These are phyloP conservation scores for Hemiscyllium ocellatum DNA, from an alignment of 2,113 vertebrate species.

Conservation along the genomic window DNA sequence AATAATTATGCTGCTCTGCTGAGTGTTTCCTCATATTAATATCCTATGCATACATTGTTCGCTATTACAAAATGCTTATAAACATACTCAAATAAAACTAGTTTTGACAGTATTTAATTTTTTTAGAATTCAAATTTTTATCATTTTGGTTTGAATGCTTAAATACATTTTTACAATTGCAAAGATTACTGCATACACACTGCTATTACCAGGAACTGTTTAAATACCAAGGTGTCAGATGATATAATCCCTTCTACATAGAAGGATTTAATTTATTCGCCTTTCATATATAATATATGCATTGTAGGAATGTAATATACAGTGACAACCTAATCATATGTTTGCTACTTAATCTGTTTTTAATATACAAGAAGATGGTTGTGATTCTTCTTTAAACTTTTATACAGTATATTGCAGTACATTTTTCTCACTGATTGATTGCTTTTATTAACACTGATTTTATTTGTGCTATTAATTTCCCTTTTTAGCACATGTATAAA, in stretches of 20 bases:
- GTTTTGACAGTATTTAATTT: slow-evolving; percentile 28
- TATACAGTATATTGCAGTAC: slow-evolving; percentile 70
- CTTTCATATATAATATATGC: slow-evolving; percentile 36
- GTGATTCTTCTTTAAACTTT: slow-evolving; percentile 69
- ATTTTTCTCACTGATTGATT: slow-evolving; percentile 74
- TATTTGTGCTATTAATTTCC: slow-evolving; percentile 71
- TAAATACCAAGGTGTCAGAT: slow-evolving; percentile 29
- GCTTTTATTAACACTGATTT: slow-evolving; percentile 69
- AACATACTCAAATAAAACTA: slow-evolving; percentile 25
- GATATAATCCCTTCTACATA: slow-evolving; percentile 28
- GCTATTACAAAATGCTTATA: slow-evolving; percentile 25
- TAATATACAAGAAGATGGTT: slow-evolving; percentile 61
- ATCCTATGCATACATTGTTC: slow-evolving; percentile 28
- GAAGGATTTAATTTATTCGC: slow-evolving; percentile 37
- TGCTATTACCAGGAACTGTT: slow-evolving; percentile 18
- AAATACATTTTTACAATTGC: slow-evolving; percentile 33
- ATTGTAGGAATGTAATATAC: slow-evolving; percentile 54
- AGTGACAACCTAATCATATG: slow-evolving; percentile 68
- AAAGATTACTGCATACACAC: slow-evolving; percentile 18
- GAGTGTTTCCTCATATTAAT: slow-evolving; percentile 35
- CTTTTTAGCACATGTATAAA: slow-evolving; percentile 73
- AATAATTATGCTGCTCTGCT: slow-evolving; percentile 36
- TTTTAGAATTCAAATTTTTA: slow-evolving; percentile 20
- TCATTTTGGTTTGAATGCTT: slow-evolving; percentile 12
- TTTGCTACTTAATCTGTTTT: slow-evolving; percentile 71